Conservation (phyloP, 2,797 vertebrate genomes). For the Clarias pachynema region DNA sequence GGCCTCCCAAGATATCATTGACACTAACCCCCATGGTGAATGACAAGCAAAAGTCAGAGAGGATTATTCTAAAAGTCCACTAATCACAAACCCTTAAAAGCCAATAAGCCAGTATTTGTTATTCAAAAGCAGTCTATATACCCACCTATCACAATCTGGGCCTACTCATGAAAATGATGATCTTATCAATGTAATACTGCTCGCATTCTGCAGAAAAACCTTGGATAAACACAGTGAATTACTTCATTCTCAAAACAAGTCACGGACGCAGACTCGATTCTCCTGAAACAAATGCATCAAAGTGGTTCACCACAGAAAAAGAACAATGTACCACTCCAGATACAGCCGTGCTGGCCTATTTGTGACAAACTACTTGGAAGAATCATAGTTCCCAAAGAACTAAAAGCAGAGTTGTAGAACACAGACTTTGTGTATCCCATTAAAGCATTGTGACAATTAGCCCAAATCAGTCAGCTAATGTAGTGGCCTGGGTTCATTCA, state of each 20-base stretch:
- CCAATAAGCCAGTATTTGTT: not conserved
- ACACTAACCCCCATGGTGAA: too few species aligned
- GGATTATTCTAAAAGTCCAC: not conserved
- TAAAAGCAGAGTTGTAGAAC: not conserved
- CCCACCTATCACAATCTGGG: not conserved
- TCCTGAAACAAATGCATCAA: not conserved
- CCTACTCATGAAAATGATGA: not conserved
- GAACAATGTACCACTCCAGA: not conserved
- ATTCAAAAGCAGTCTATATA: not conserved
- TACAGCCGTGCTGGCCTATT: not conserved
- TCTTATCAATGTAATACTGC: not conserved
- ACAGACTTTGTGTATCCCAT: not conserved
- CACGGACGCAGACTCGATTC: not conserved
- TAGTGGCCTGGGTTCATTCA: not conserved
- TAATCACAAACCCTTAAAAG: not conserved
- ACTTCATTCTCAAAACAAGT: not conserved
- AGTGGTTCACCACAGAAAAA: not conserved
- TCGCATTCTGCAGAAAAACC: not conserved
- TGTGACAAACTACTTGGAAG: constrained; percentile 8
- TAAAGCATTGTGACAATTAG: constrained; percentile 15
- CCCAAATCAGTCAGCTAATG: not conserved
- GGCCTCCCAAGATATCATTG: too few species aligned
- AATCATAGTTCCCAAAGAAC: not conserved
- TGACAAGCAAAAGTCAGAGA: not conserved
- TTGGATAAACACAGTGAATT: not conserved